Base-by-base conservation (phyloP, 2,113 vertebrate species). In the Silurus meridionalis region DNA sequence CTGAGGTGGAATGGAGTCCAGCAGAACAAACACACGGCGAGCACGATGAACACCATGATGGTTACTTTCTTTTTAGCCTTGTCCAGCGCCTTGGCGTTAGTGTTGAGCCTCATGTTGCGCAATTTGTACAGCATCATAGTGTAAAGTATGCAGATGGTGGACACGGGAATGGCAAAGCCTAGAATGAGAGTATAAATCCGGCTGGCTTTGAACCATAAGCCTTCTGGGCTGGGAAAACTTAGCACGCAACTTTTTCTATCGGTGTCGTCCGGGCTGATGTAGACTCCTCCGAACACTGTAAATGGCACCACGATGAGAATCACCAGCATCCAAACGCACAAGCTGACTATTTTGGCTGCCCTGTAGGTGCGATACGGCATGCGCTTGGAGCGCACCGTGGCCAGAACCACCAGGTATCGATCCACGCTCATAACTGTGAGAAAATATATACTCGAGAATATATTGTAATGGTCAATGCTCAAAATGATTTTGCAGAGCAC, bases 391-490 rank as follows among this genome's bases (percentile, higher is more conserved):
- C 92, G 92, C 58, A 96, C 96, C 0, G 96, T 97, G 2, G 97
- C 95, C 91, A 96, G 86, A 0, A 97, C 96, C 0, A 96, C 97
- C 87, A 97, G 91, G 87, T 97, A 98, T 10, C 95, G 94, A 90
- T 97, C 97, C 7, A 97, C 89, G 82, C 97, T 98, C 96, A 97
- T 97, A 1, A 97, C 95, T 0, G 96, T 98, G n/a, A 97, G 94
- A 90, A 98, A 97, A 57, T 96, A 97, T 87, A 97, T 95, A 82
- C 97, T 97, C 82, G 96, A 98, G 93, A 98, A 99, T 83, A 97
- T 97, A 81, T 97, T 97, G 90, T 97, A 97, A 89, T 97, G 96
- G 91, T 97, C 96, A 0, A 96, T 94, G 91, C 97, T 97, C 19
- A 99, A 89, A 83, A 97, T 97, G 17, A 97, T 87, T 88, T 97